Evolutionary conservation across 2,113 vertebrate species (phyloP).

Genomic region (Cyanistes caeruleus): DNA sequence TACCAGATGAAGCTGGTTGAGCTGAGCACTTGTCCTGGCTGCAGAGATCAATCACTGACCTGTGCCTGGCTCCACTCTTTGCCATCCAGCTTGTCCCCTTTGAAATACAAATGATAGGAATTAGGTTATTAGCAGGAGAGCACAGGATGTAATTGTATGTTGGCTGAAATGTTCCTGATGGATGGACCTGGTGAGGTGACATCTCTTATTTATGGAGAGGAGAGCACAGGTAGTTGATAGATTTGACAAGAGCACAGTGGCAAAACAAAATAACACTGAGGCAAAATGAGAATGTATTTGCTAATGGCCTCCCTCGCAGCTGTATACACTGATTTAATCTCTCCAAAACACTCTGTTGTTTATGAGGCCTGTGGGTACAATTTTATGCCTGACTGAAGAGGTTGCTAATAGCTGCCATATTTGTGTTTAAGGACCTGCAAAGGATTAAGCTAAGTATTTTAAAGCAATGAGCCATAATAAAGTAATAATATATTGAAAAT

Average conservation of each 20-base stretch:
- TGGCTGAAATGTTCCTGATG: constrained; percentile 38
- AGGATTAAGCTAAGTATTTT: constrained; percentile 82
- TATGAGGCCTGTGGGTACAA: constrained; percentile 87
- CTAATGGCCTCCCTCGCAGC: constrained; percentile 82
- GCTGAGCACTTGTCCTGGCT: neutral
- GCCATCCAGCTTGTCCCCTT: neutral
- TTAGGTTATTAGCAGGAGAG: constrained; percentile 47
- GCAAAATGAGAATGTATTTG: constrained; percentile 77
- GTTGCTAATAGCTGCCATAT: constrained; percentile 88
- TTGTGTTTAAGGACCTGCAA: constrained; percentile 84
- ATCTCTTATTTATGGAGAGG: constrained; percentile 38
- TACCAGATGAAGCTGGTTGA: neutral
- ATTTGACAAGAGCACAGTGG: constrained; percentile 65
- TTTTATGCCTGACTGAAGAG: constrained; percentile 88
- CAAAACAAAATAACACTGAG: constrained; percentile 72
- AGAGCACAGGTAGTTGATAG: constrained; percentile 57
- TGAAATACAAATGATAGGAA: constrained; percentile 59
- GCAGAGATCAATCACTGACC: neutral
- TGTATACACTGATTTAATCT: constrained; percentile 86
- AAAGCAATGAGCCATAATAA: constrained; percentile 83
- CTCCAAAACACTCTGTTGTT: constrained; percentile 83
- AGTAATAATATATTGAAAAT: constrained; percentile 82
- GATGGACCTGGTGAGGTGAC: neutral
- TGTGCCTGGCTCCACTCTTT: neutral
- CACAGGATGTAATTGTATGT: constrained; percentile 17